Percentiles rank a stretch among this genome's conserved stretches.
phyloP scores from a whole-genome alignment of 1,140 invertebrate genomes.

The Colletes latitarsis region DNA sequence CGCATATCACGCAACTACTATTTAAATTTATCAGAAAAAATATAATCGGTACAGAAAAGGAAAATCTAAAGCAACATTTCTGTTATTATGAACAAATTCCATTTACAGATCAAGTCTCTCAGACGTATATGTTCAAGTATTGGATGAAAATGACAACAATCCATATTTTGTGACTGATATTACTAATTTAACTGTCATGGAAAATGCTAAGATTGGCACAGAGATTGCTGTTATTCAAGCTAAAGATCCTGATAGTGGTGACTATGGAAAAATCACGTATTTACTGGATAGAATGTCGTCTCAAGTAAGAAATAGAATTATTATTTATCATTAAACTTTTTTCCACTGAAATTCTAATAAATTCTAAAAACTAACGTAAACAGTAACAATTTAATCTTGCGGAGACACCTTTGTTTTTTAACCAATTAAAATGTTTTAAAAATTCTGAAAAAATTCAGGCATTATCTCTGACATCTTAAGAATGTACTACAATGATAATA shows the following conservation, averaged over 20 bases:
- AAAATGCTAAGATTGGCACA: conserved; percentile 89
- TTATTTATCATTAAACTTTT: neutral
- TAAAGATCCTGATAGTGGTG: conserved; percentile 91
- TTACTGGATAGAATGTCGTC: conserved; percentile 92
- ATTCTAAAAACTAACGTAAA: neutral
- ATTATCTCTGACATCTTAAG: too few species aligned
- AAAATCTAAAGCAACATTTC: too few species aligned
- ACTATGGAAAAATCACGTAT: conserved; percentile 95
- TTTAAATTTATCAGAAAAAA: too few species aligned
- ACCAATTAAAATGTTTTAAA: too few species aligned
- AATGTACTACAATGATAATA: too few species aligned
- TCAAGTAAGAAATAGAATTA: conserved; percentile 81
- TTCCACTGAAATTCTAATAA: neutral
- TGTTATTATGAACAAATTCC: neutral
- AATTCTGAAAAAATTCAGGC: too few species aligned
- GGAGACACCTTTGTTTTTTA: too few species aligned
- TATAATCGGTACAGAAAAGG: too few species aligned
- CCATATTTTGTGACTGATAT: conserved; percentile 89
- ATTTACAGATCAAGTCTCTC: conserved; percentile 72
- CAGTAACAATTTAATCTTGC: neutral
- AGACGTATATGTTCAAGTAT: conserved; percentile 82
- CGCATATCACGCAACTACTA: too few species aligned
- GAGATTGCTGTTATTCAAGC: conserved; percentile 89
- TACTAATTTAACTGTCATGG: conserved; percentile 87
- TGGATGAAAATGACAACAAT: conserved; percentile 97